Conservation (phyloP, 1,140 invertebrate species). For the Euura lappo region DNA sequence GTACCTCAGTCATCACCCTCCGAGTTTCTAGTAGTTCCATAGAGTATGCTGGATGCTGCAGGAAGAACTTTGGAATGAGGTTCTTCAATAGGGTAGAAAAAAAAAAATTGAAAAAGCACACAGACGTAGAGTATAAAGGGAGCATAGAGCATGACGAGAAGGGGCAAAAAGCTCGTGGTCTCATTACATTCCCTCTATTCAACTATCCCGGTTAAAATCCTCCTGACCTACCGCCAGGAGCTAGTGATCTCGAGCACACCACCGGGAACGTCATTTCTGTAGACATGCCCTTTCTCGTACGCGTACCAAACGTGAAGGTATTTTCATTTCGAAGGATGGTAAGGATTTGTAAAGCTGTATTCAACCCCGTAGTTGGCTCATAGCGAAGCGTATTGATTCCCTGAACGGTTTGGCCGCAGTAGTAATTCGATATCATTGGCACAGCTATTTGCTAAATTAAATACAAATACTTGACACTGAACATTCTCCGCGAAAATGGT, state of each 20-base stretch:
- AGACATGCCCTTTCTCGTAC: no score
- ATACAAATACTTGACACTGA: no score
- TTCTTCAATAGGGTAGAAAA: no score
- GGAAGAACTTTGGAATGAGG: no score
- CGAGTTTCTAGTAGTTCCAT: no score
- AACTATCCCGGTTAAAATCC: not conserved
- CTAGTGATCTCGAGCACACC: not conserved
- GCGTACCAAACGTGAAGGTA: not conserved
- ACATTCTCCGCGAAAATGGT: no score
- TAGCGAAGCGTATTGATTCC: not conserved
- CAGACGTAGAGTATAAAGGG: no score
- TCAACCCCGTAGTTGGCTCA: not conserved
- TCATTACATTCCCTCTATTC: slow-evolving; percentile 9
- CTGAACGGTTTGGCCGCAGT: not conserved
- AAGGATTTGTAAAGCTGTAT: not conserved
- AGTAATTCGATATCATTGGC: not conserved
- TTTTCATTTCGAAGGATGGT: not conserved
- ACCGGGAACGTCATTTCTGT: no score
- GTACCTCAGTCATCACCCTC: no score
- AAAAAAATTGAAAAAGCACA: no score
- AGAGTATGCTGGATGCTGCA: no score
- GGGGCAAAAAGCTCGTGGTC: not conserved
- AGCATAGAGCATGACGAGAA: no score
- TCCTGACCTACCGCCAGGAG: slow-evolving; percentile 11
- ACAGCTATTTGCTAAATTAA: not conserved